Conservation (phyloP, 2,797 vertebrate genomes). For the Chrosomus eos region DNA sequence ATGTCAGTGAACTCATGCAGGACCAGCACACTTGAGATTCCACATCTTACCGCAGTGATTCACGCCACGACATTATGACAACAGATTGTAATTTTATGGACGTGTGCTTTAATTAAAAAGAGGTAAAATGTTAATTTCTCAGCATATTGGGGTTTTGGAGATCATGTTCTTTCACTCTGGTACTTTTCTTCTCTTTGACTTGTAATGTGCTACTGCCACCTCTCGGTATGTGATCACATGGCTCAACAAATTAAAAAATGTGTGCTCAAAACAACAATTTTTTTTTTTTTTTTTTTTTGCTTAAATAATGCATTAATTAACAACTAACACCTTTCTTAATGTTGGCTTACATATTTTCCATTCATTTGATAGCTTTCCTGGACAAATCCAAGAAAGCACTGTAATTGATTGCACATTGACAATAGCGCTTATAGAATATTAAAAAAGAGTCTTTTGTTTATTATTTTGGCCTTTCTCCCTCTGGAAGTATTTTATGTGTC, state of each 20-base stretch:
- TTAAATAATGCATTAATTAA: neutral
- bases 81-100: neutral
- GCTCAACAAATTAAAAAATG: neutral
- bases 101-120: neutral
- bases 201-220: constrained; percentile 45
- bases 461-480: neutral
- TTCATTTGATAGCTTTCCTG: neutral
- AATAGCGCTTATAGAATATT: neutral
- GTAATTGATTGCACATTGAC: neutral
- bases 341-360: neutral
- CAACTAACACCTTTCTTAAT: neutral
- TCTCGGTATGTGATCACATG: neutral
- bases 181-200: constrained; percentile 1
- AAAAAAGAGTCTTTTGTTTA: neutral
- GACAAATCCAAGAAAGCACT: neutral
- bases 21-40: neutral
- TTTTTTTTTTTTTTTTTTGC: neutral
- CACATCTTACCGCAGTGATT: neutral
- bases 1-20: neutral
- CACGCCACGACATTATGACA: neutral
- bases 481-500: neutral
- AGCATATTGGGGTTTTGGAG: neutral
- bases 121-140: constrained; percentile 2
- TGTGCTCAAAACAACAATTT: neutral
- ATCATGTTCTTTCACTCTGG: neutral